Evolutionary conservation across 2,888 invertebrate species (phyloP), one percentile per base, ranked within the genome.

Genomic region (Coleophora deauratella): DNA sequence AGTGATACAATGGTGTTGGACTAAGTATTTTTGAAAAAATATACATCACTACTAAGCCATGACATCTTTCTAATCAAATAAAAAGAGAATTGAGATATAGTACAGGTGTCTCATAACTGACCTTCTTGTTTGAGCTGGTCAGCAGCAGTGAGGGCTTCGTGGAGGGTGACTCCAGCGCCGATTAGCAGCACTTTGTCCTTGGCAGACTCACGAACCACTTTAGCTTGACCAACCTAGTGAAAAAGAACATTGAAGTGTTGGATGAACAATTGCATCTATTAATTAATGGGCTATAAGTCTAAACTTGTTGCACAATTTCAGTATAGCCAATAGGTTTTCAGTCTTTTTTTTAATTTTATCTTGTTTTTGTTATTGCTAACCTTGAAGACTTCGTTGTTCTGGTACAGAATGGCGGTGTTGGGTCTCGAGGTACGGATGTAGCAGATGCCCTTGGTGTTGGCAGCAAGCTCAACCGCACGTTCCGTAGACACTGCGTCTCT

Each of bases 401-500:
- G 80, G 73, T 99, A 99, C 37, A 99, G 74, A 10, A 98, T 90
- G 36, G 91, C 79, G 2, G 96, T 96, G 61, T 93, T 93, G 42
- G 99, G 99, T 1, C 99, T 89, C 21, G 97, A 97, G 1, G 98
- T 97, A 56, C 99, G 91, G 59, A 98, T 95, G 86, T 97, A 99
- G 66, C 97, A 97, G 59, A 99, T 90, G 41, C 99, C 98, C 61
- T 91, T 90, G 0, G 95, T 97, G 75, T 98, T 97, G 52, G 99
- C 98, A 0, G 98, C 97, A 48, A 99, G 74, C 85, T 99, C 99
- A 27, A 97, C 93, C 1, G 99, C 95, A 42, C 98, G 89, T 81
- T 99, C 99, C 27, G 93, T 89, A 32, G 96, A 92, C 8, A 99
- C 99, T 0, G 98, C 99, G 80, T 99, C 99, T 32, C 93, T 84